These are phyloP conservation scores for Julus scandinavius DNA, from an alignment of 2,888 invertebrate species.

Conservation along the genomic window DNA sequence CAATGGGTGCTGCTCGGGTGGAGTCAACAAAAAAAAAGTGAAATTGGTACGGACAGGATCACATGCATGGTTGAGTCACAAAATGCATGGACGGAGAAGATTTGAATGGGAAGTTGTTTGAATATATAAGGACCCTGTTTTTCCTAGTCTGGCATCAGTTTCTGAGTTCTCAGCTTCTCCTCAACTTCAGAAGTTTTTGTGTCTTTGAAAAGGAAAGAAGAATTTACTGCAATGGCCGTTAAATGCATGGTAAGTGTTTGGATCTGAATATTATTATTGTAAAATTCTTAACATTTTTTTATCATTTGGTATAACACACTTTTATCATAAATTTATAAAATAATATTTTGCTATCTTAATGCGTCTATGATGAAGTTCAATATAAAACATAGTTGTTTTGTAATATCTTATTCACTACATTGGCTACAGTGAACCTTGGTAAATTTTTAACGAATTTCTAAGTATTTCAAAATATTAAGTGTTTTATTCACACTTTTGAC, in stretches of 20 bases:
- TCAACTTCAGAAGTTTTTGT: neutral
- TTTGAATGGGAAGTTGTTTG: neutral
- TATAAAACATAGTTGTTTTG: neutral
- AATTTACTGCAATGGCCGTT: constrained; percentile 32
- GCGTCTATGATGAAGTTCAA: neutral
- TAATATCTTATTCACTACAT: too few species aligned
- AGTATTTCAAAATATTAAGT: too few species aligned
- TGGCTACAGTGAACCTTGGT: too few species aligned
- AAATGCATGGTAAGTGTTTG: constrained; percentile 28
- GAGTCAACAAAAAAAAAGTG: constrained; percentile 24
- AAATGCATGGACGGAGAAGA: neutral
- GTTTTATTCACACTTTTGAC: too few species aligned
- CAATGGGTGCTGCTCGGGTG: neutral
- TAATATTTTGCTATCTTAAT: neutral
- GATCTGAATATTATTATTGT: neutral
- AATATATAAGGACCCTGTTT: constrained; percentile 5
- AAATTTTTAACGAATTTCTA: too few species aligned
- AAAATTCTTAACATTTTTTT: neutral
- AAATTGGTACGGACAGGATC: neutral
- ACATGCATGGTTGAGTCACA: neutral
- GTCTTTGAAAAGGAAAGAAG: neutral
- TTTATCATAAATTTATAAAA: neutral
- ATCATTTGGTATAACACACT: neutral
- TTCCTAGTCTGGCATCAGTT: neutral
- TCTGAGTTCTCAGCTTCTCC: neutral